Evolutionary conservation across 2,888 invertebrate species (phyloP), one percentile per base, ranked within the genome.

Genomic region (Yponomeuta cagnagella): DNA sequence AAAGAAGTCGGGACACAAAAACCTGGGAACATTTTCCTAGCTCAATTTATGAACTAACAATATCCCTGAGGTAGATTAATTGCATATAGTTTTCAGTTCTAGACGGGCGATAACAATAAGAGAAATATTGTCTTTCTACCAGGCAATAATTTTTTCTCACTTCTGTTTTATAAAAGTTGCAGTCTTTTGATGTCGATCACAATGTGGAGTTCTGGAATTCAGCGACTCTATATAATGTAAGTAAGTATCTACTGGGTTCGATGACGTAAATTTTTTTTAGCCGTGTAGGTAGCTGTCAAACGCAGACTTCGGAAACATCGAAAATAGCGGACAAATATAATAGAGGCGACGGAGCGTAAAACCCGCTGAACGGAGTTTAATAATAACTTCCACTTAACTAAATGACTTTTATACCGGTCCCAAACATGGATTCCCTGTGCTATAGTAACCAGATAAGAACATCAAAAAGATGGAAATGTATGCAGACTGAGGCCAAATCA

Each of bases 51-150:
- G 15, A 58, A 15, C 12, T 12, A 52, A 9, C 15, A 58, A 58
- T 58, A 15, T 15, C 15, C 52, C 52, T 15, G 52, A 58, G 66
- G 31, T 48, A 48, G 52, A 15, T 58, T 15, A 15, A 12, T 58
- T 15, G 12, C 12, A 9, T 15, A 67, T 72, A 71, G 70, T 76
- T 72, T 75, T 74, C 73, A 73, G 70, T 31, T 12, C 74, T 73
- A 74, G 72, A 72, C 74, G 75, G 76, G 80, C 78, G 78, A 80
- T 82, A 79, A 80, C 77, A 78, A 80, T 79, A 80, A 23, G 23
- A 23, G 23, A 81, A 82, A 82, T 81, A 72, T 72, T 71, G 67
- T 48, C 70, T 72, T 74, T 74, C 75, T 75, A 10, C 2, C 1
- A 23, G 67, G 31, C 67, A 67, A 67, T 67, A 5, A 67, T 9